Base-by-base conservation (phyloP, 1,140 invertebrate genomes). In the Gryllus bimaculatus region DNA sequence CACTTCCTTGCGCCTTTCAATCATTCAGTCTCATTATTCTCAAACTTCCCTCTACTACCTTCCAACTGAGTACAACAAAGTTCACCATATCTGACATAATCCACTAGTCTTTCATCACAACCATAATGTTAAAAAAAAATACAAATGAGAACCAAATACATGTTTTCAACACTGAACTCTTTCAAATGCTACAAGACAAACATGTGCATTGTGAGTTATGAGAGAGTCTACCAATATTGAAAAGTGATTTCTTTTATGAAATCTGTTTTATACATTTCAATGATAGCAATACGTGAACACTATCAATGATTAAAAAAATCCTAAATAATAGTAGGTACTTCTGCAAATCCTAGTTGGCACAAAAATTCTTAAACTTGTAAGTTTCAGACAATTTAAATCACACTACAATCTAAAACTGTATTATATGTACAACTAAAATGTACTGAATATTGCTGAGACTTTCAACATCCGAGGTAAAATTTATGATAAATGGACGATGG, bases 61-160 rank as follows among this genome's bases (percentile, higher is more conserved):
- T 66, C 54, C 54, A 66, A 66, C 18, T 66, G 54, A 66, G 26
- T 39, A 39, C 26, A 39, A 66, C 54, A 66, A 66, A 66, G 18
- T 66, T 66, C 54, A 66, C 54, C 54, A 66, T 18, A 13, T 18
- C 54, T 66, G 54, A 66, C 54, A 66, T 3, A 66, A 66, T 13
- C 18, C 54, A 66, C 54, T 66, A 66, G 54, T 66, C 54, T 66
- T 66, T 66, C 54, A 66, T 66, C 54, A 66, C 54, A 66, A 66
- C 54, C 54, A 13, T 66, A 66, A 66, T 66, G 54, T 66, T 3
- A 66, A 66, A 66, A 39, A 18, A 18, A 66, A 66, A 66, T 18
- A 18, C 18, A 66, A 66, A 66, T 66, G 54, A 66, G 54, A 18
- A 66, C 54, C 10, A 66, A 66, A 66, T 18, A 66, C 18, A 13